Evolutionary conservation across 2,113 vertebrate genomes (phyloP).

Genomic region (Rhinichthys klamathensis): DNA sequence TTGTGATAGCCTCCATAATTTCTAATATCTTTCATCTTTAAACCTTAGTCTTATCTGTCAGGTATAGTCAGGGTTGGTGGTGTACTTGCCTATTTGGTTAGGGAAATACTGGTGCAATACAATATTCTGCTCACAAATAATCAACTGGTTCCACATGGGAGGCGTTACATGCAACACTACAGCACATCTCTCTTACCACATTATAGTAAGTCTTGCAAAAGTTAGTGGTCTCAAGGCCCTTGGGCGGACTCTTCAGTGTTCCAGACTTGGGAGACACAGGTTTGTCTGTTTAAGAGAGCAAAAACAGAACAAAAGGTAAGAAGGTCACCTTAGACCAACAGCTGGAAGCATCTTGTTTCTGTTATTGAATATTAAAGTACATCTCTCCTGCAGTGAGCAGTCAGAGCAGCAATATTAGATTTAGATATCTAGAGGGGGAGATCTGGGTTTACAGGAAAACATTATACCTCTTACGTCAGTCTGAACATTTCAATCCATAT

Average conservation of each 20-base stretch:
- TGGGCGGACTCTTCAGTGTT: constrained; percentile 89
- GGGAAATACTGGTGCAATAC: background rate
- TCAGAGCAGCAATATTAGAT: constrained; percentile 36
- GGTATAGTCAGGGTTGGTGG: background rate
- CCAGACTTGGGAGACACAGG: constrained; percentile 87
- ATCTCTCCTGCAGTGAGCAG: constrained; percentile 35
- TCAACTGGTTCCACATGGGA: background rate
- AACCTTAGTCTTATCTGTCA: background rate
- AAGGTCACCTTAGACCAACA: constrained; percentile 37
- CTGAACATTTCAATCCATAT: background rate
- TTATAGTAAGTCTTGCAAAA: constrained; percentile 98
- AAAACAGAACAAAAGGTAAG: constrained; percentile 18
- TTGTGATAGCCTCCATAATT: background rate
- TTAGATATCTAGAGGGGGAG: constrained; percentile 4
- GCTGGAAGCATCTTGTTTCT: constrained; percentile 55
- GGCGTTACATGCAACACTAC: background rate
- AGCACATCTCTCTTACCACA: constrained; percentile 82
- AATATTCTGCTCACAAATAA: constrained; percentile 2
- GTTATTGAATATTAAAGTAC: constrained; percentile 37
- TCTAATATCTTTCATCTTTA: background rate
- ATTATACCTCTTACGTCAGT: background rate
- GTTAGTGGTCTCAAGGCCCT: constrained; percentile 88
- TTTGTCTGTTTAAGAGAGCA: constrained; percentile 79
- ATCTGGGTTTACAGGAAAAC: constrained; percentile 26
- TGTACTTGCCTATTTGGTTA: background rate